Conservation (phyloP, 2,113 vertebrate genomes). For the Athene cunicularia region DNA sequence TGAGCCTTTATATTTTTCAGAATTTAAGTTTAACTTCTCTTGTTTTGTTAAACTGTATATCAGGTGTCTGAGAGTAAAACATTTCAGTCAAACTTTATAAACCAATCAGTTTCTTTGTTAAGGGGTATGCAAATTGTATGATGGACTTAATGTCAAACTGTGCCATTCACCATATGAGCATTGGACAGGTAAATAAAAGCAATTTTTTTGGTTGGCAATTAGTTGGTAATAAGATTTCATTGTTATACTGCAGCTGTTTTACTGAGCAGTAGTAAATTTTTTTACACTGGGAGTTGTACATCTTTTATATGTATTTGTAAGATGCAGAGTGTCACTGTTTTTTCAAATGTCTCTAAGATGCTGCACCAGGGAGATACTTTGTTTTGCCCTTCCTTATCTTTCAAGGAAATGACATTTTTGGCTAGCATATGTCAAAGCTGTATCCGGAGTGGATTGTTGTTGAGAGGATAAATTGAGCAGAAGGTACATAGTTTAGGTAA, state of each 20-base stretch:
- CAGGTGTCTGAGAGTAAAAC: not conserved
- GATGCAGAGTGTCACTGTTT: not conserved
- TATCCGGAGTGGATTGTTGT: not conserved
- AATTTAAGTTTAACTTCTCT: not conserved
- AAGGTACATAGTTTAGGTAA: not conserved
- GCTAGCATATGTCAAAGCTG: not conserved
- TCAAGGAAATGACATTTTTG: not conserved
- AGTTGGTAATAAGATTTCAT: not conserved
- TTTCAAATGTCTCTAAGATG: not conserved
- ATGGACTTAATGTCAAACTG: not conserved
- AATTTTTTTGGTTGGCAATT: not conserved
- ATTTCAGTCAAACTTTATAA: not conserved
- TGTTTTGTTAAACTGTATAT: not conserved
- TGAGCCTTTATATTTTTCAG: not conserved
- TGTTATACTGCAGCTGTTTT: not conserved
- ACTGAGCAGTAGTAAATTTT: not conserved
- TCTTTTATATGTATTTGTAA: not conserved
- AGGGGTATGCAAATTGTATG: not conserved
- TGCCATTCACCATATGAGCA: not conserved
- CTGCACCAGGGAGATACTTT: not conserved
- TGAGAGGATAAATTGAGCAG: not conserved
- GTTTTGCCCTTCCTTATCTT: not conserved
- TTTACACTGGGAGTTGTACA: not conserved
- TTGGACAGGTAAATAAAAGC: not conserved
- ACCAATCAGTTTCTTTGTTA: not conserved